Evolutionary conservation across 2,888 invertebrate genomes (phyloP), one percentile per base, ranked within the genome.

Genomic region (Meiosimyza platycephala): DNA sequence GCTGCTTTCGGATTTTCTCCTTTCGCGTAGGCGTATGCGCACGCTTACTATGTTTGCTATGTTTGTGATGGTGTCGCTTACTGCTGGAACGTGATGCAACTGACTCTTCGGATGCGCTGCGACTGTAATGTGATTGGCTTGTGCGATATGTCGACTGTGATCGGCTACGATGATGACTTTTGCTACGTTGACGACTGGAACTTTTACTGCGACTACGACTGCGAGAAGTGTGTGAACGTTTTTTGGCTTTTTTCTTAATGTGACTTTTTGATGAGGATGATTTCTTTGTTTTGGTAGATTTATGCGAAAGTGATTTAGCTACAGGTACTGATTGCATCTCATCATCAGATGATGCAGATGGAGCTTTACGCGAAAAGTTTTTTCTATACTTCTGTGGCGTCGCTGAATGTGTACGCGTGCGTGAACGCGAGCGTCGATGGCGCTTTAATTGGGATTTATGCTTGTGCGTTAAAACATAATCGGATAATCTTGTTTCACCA

Each of bases 201-300:
- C 55, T 51, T 62, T 40, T 48, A 33, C 52, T 62, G 13, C n/a
- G 55, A 63, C 71, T 72, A 11, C 62, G 63, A 12, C 62, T 55
- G n/a, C 57, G 73, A 57, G 68, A 69, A 51, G 72, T 74, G 13
- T 67, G 74, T n/a, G 76, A 73, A 52, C 74, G 79, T 75, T 80
- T 80, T 71, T 82, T 82, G 6, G 79, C 77, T 72, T 83, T 83
- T 70, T 81, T 82, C 74, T 83, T 83, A 51, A 79, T 78, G 54
- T 74, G 80, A 11, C 75, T 74, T 15, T 77, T 79, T 54, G 79
- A 79, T 64, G 80, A 6, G 7, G 40, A 80, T n/a, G 79, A 79
- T 74, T 81, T 81, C 68, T 82, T 78, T 11, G 72, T 28, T 63
- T 75, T 75, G 2, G 68, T 50, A 40, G 33, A 63, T 54, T 68